phyloP scores from a whole-genome alignment of 1,140 invertebrate species.

The Streblospio benedicti region DNA sequence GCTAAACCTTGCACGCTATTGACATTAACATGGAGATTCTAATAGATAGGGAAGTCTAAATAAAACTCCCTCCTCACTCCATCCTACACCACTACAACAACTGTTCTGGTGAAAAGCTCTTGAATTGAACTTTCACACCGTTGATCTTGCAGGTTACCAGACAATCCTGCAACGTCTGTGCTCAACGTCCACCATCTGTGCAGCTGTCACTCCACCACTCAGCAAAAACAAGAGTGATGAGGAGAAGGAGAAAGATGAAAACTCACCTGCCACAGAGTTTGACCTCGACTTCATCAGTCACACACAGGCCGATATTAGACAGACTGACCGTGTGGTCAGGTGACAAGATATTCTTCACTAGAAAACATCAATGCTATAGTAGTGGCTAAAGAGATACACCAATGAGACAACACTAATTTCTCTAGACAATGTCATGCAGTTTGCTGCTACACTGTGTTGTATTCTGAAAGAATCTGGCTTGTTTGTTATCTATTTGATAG shows the following conservation, averaged over 20 bases:
- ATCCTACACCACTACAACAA: neutral
- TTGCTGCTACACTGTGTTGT: no score
- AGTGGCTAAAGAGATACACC: no score
- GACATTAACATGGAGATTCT: neutral
- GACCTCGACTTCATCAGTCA: constrained; percentile 38
- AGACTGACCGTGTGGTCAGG: constrained; percentile 35
- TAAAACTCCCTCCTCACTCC: neutral
- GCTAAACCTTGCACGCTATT: no score
- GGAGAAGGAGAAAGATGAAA: constrained; percentile 9
- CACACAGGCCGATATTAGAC: constrained; percentile 28
- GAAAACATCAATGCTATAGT: no score
- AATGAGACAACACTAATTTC: no score
- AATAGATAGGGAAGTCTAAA: neutral
- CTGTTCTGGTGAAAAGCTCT: neutral
- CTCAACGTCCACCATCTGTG: constrained; percentile 28
- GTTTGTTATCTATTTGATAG: no score
- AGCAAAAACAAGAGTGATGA: constrained; percentile 9
- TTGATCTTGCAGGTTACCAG: constrained; percentile 34
- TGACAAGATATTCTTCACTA: no score
- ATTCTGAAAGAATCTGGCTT: no score
- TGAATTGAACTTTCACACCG: neutral
- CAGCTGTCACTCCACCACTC: constrained; percentile 19
- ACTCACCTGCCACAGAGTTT: constrained; percentile 29
- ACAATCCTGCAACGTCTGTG: constrained; percentile 38
- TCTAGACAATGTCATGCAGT: no score